phyloP scores from a whole-genome alignment of 2,888 invertebrate species.

The Apantesis nais region DNA sequence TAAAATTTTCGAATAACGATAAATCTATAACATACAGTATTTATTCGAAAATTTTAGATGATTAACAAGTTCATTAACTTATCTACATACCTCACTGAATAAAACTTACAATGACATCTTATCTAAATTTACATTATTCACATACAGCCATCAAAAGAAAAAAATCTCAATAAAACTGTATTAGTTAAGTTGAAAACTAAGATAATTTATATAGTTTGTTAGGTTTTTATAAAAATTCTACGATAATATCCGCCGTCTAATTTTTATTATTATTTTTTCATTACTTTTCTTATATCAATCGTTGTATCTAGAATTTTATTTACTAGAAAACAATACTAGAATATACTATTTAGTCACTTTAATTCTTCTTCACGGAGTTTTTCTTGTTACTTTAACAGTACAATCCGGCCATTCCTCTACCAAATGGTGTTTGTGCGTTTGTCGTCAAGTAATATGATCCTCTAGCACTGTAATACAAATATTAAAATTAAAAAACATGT shows the following conservation, averaged over 20 bases:
- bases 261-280: not conserved
- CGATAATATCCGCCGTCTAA: not conserved
- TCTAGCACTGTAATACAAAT: conserved; percentile 68
- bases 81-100: not conserved
- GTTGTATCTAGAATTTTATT: not conserved
- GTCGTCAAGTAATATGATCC: conserved; percentile 80
- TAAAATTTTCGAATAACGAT: not conserved
- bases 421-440: conserved; percentile 74
- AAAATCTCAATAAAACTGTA: no score
- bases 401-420: conserved; percentile 78
- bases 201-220: not conserved
- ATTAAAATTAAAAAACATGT: not conserved
- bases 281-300: not conserved
- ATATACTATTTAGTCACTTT: not conserved
- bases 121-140: no score
- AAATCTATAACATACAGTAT: no score
- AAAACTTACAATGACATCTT: no score
- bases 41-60: no score
- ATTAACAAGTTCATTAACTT: no score
- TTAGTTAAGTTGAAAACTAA: not conserved
- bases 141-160: no score
- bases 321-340: not conserved
- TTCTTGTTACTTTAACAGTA: conserved; percentile 68
- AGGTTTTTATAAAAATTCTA: not conserved
- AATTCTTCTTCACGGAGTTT: conserved; percentile 50